Evolutionary conservation across 2,888 invertebrate genomes (phyloP), one percentile per base, ranked within the genome.

Genomic region (Rhopalosiphum nymphaeae): DNA sequence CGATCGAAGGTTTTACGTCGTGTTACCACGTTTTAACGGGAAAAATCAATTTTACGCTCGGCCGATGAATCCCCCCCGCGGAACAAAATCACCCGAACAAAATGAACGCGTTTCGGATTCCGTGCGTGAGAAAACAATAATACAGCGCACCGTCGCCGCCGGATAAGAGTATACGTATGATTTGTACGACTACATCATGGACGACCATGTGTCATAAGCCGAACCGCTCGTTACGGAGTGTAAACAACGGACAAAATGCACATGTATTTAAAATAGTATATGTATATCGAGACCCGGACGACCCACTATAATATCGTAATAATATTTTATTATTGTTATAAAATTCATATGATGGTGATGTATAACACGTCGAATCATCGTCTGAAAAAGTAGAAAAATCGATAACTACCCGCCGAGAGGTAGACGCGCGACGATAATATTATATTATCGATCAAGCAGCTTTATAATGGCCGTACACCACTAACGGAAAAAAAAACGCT

Each of bases 41-140:
- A 91, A 86, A 36, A 92, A 87, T 92, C 92, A 61, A 92, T 92
- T 61, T 86, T 87, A 92, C 61, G 87, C 46, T 46, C 92, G 10
- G 29, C 11, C 61, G 86, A 87, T 46, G 91, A 57, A 85, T 91
- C n/a, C 46, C n/a, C 46, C 53, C 44, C 44, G 11, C 0, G 4
- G 29, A n/a, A 91, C 29, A 44, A 84, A 85, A 91, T 85, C 91
- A 42, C 7, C 53, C 36, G 26, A 42, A 89, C 2, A 26, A 53
- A 29, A 61, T n/a, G 46, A 21, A 49, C 56, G 56, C 44, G 16
- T n/a, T 67, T 67, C 61, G 25, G 90, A 90, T 9, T 49, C 49
- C 78, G 21, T 53, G 53, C 85, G 86, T 87, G 92, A 61, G 87
- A 92, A 92, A 86, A 86, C 61, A 57, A 84, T 44, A 91, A 67